Percentiles rank a stretch among this genome's conserved stretches.
These are phyloP conservation scores for Probaryconus sp. DNA, from an alignment of 1,140 invertebrate genomes.

Conservation along the genomic window DNA sequence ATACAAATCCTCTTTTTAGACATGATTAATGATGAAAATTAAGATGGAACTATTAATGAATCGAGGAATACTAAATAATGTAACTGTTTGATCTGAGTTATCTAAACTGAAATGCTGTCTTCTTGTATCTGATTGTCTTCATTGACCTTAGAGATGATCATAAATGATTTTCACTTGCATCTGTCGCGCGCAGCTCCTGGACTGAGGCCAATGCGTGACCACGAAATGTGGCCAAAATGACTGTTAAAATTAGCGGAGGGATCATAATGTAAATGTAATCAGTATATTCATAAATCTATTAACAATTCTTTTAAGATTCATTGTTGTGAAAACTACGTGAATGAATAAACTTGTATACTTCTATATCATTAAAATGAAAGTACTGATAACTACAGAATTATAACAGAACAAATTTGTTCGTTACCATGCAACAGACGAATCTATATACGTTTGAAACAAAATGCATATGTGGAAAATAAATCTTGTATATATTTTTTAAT, in stretches of 20 bases:
- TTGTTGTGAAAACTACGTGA: not conserved
- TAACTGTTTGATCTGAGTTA: slow-evolving; percentile 41
- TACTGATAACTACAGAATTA: too few species aligned
- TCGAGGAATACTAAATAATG: slow-evolving; percentile 11
- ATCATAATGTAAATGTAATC: slow-evolving; percentile 67
- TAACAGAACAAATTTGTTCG: too few species aligned
- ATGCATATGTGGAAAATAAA: too few species aligned
- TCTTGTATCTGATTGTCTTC: slow-evolving; percentile 66
- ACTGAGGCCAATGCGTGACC: slow-evolving; percentile 68
- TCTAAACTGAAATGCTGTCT: slow-evolving; percentile 64
- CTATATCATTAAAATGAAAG: too few species aligned
- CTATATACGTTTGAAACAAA: too few species aligned
- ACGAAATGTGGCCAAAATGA: slow-evolving; percentile 60
- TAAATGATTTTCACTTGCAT: slow-evolving; percentile 66
- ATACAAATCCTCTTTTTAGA: slow-evolving; percentile 81
- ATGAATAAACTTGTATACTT: slow-evolving; percentile 5
- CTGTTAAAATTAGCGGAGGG: slow-evolving; percentile 70
- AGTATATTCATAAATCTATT: slow-evolving; percentile 17
- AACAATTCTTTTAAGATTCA: slow-evolving; percentile 2
- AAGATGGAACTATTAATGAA: slow-evolving; percentile 7
- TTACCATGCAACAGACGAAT: too few species aligned
- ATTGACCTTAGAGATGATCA: slow-evolving; percentile 70
- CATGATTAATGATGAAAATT: slow-evolving; percentile 51
- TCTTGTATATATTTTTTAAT: slow-evolving; percentile 4
- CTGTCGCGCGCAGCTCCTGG: slow-evolving; percentile 68